Evolutionary conservation across 2,888 invertebrate species (phyloP), one percentile per base, ranked within the genome.

Genomic region (Synergus umbraculus): DNA sequence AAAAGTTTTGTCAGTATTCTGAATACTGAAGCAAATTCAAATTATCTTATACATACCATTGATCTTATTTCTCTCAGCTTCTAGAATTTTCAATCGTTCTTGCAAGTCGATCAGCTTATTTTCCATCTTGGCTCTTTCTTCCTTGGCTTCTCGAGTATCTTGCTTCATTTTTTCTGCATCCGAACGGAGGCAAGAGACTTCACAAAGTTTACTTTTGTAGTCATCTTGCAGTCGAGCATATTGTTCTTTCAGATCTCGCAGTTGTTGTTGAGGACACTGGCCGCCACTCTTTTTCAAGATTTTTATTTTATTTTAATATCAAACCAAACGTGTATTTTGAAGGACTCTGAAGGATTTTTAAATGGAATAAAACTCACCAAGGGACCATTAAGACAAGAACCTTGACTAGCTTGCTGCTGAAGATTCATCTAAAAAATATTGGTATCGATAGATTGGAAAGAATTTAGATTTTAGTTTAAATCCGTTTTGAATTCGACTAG

Each of bases 121-220:
- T 81, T 95, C 95, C 10, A 94, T 88, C 73, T 93, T 93, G 83
- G 94, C 94, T 83, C 93, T 94, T 83, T 86, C 91, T 79, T 88
- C 93, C 86, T 88, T 93, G 83, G 83, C 91, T 63, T 93, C 92
- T 49, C 92, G 92, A 0, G 90, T 86, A n/a, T 88, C 90, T 44
- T 91, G 91, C 82, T 93, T 93, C 43, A 93, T 84, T 83, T 93
- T 93, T 43, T 94, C 94, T 13, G 93, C 91, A 64, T 94, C 94
- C 0, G 93, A 91, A 81, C 94, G 88, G 46, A 94, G 87, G 73
- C 93, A 92, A 1, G 93, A 93, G 78, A 96, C 95, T 93, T 96
- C 96, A 9, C 94, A 93, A 13, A 96, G 92, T 93, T 96, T 96
- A 0, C 93, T 93, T 85, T 95, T 96, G 88, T 95, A 96, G 87